phyloP scores from a whole-genome alignment of 2,113 vertebrate genomes.

The Carassius carassius region DNA sequence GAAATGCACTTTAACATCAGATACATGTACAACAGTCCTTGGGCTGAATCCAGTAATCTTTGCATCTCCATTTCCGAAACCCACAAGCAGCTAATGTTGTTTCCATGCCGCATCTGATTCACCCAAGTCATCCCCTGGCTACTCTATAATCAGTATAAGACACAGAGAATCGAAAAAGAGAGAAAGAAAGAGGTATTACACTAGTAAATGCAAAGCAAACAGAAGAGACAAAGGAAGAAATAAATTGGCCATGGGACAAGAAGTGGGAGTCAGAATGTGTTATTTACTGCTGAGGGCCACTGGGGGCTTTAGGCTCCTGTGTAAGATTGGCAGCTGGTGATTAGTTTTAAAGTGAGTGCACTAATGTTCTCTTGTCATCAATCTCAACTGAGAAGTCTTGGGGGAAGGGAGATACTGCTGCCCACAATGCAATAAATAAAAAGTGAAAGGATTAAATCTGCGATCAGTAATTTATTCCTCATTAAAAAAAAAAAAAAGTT shows the following conservation, averaged over 20 bases:
- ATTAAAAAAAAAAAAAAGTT: conserved; percentile 8
- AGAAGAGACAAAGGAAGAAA: conserved; percentile 51
- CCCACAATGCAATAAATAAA: conserved; percentile 35
- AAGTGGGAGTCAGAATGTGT: conserved; percentile 45
- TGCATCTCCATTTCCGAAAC: background rate
- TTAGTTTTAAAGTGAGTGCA: conserved; percentile 64
- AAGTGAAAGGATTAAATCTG: conserved; percentile 25
- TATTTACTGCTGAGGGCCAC: conserved; percentile 56
- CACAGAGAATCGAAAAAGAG: background rate
- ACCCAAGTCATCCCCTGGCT: conserved; percentile 24
- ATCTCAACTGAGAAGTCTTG: conserved; percentile 45
- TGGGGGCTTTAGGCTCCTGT: conserved; percentile 38
- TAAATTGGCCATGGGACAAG: conserved; percentile 59
- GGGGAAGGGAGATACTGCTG: conserved; percentile 32
- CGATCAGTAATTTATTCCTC: conserved; percentile 14
- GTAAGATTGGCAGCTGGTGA: conserved; percentile 65
- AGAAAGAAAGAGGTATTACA: background rate
- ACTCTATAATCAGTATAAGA: conserved; percentile 45
- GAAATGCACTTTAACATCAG: background rate
- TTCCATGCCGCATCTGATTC: conserved; percentile 12
- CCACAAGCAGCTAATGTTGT: conserved; percentile 7
- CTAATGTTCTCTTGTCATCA: conserved; percentile 52
- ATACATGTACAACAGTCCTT: background rate
- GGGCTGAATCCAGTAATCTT: background rate
- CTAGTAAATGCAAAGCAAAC: conserved; percentile 51